A percentile compares a stretch with the other conserved stretches of the same genome.
phyloP scores from a whole-genome alignment of 2,888 invertebrate genomes.

The Clivina fossor region DNA sequence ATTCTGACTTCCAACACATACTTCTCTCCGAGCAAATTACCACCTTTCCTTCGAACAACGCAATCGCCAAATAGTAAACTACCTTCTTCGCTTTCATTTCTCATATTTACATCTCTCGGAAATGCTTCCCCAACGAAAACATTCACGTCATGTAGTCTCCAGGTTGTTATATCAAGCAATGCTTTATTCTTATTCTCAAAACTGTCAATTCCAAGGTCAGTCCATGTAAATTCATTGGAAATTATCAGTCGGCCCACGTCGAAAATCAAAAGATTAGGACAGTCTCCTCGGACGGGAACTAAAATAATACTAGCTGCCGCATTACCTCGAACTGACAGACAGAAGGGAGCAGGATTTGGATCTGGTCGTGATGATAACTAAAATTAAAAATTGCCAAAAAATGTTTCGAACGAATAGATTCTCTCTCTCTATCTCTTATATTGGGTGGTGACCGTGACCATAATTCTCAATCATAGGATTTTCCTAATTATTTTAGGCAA shows the following conservation, averaged over 20 bases:
- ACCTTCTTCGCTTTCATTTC: slow-evolving; percentile 37
- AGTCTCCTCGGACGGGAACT: slow-evolving; percentile 80
- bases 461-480: no score
- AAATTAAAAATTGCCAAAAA: no score
- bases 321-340: slow-evolving; percentile 62
- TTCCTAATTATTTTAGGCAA: no score
- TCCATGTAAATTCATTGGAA: slow-evolving; percentile 67
- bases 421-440: no score
- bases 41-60: slow-evolving; percentile 57
- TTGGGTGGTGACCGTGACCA: no score
- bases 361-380: no score
- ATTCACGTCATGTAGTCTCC: slow-evolving; percentile 75
- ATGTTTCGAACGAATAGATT: no score
- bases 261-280: slow-evolving; percentile 75
- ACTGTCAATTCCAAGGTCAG: neutral
- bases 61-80: slow-evolving; percentile 55
- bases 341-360: no score
- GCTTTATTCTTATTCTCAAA: slow-evolving; percentile 43
- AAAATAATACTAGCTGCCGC: slow-evolving; percentile 82
- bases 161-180: slow-evolving; percentile 72
- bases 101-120: neutral
- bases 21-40: slow-evolving; percentile 77
- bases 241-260: slow-evolving; percentile 79
- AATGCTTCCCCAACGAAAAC: slow-evolving; percentile 62
- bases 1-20: slow-evolving; percentile 78